These are phyloP conservation scores for Artibeus lituratus DNA, from an alignment of 2,797 vertebrate species.

Conservation along the genomic window DNA sequence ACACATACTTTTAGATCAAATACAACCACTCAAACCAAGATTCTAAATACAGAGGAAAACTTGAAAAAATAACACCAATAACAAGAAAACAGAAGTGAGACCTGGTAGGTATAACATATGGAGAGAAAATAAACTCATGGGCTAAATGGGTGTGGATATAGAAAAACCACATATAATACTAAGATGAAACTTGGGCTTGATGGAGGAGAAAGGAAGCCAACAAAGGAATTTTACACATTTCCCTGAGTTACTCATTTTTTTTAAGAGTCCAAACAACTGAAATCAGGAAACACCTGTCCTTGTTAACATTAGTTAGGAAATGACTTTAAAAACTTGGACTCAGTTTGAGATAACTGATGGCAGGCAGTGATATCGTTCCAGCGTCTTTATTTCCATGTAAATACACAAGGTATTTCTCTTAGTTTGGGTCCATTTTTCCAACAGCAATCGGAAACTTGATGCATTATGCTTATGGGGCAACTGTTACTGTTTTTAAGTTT, in stretches of 20 bases:
- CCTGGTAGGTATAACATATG: background rate
- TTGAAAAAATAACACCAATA: background rate
- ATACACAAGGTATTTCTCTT: conserved; percentile 3
- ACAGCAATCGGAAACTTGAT: background rate
- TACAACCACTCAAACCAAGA: background rate
- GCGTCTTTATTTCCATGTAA: conserved; percentile 30
- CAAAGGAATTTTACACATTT: conserved; percentile 74
- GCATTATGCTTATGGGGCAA: background rate
- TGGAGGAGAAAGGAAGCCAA: conserved; percentile 58
- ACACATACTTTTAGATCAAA: background rate
- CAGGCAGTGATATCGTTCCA: conserved; percentile 48
- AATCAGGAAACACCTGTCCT: conserved; percentile 77
- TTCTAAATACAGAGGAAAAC: background rate
- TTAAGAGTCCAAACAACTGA: conserved; percentile 61
- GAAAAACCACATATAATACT: background rate
- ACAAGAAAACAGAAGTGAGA: background rate
- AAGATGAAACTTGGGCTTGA: conserved; percentile 10
- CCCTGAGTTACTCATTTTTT: conserved; percentile 51
- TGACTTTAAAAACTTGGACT: conserved; percentile 73
- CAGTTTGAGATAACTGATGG: conserved; percentile 58
- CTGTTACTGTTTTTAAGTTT: background rate
- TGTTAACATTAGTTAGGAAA: conserved; percentile 77
- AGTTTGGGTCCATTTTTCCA: conserved; percentile 35
- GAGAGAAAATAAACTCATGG: background rate
- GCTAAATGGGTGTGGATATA: background rate